Base-by-base conservation (phyloP, 1,140 invertebrate species). In the Euura saliciscinereae region DNA sequence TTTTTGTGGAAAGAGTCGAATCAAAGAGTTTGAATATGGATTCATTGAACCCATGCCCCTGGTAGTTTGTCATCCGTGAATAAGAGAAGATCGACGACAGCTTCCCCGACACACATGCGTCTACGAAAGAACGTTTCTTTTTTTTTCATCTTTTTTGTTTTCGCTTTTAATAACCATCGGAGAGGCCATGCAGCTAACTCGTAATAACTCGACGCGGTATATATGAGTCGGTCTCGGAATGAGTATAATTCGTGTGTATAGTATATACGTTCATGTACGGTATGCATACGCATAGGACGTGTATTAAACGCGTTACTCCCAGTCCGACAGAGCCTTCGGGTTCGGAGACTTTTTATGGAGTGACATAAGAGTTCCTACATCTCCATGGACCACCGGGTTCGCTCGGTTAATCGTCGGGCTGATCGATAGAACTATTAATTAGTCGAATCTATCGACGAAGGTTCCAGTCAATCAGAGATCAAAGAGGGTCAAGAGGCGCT, bases 31-130 rank as follows among this genome's bases (percentile, higher is more conserved):
- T 59, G 10, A 59, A 65, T 65, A 74, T 43, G 71, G 74, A 78
- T 82, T 82, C 78, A 78, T 74, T 78, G 78, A 78, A 79, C 76
- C 43, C 75, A 72, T 75, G 66, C 43, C 73, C 75, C 66, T 69
- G 74, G 71, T 51, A 66, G 69, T 77, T 72, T 74, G 76, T 80
- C 75, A 77, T 80, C 73, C 42, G 73, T 73, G 42, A 70, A 68
- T 71, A 74, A 65, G 69, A 80, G 74, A 76, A 76, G 74, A 79
- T 82, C 77, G 75, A 78, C 79, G 76, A 78, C 80, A 79, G 81
- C 77, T 80, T 78, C 77, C 76, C 77, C 8, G 77, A 28, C 28
- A 77, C 79, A 83, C 75, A 83, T 81, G 80, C 81, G 80, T 69
- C 66, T 45, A 42, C 59, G 28, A 8, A n/a, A 6, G 51, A 59